Base-by-base conservation (phyloP, 2,888 invertebrate genomes). In the Nowickia ferox region DNA sequence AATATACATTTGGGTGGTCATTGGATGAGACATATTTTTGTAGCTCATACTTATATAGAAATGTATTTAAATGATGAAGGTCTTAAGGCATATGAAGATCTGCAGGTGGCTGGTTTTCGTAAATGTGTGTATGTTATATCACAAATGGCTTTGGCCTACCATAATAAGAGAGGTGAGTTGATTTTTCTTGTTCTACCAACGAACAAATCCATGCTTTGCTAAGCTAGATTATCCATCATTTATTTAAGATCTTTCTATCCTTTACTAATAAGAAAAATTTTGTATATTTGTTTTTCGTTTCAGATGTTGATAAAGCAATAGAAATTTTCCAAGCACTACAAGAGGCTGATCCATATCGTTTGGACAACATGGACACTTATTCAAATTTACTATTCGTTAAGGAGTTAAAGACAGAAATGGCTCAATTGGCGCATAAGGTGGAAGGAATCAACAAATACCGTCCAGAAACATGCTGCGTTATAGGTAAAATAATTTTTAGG, bases 391-490 rank as follows among this genome's bases (percentile, higher is more conserved):
- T 99, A 10, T 99, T 98, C 91, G 97, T 99, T 13, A 97, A 97
- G 93, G 98, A 98, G 91, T 95, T 97, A 93, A 95, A 97, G 90
- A 97, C 97, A 88, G 98, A 98, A 92, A 94, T 99, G 88, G 97
- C 98, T 3, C 96, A 97, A 92, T 94, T 99, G 87, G 99, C 99
- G 0, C 98, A 99, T 90, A 96, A 96, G 90, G 97, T 98, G 61
- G 97, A 97, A 74, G 96, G 97, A 89, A 97, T 98, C 88, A 98
- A 99, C 93, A 99, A 99, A 93, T 99, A 98, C 92, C 94, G 97
- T 88, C 97, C 98, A 30, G 99, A 99, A 93, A 99, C 99, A 0
- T 99, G 99, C 92, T 98, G 98, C 93, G 97, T 99, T 87, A 97
- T 99, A 91, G 99, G 98, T 91, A 51, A 88, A 87, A 38, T 17